A percentile compares a stretch with the other conserved stretches of the same genome.
These are phyloP conservation scores for Idris sp. DNA, from an alignment of 1,140 invertebrate genomes.

Conservation along the genomic window DNA sequence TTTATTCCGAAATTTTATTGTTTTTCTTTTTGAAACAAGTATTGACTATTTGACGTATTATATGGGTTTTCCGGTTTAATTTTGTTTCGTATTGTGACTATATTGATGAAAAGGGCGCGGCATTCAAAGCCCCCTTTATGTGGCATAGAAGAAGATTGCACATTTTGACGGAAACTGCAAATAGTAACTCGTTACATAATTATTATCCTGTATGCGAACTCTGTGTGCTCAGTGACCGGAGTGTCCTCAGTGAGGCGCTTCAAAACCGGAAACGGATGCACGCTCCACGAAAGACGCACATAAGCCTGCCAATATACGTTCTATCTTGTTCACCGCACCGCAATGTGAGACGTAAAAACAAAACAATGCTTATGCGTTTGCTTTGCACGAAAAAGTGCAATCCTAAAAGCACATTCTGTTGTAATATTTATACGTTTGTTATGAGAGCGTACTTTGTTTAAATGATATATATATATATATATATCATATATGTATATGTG, in stretches of 20 bases:
- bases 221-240: conserved; percentile 72
- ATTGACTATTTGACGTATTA: no score
- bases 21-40: no score
- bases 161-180: conserved; percentile 61
- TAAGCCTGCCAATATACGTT: conserved; percentile 54
- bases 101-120: conserved; percentile 42
- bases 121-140: conserved; percentile 24
- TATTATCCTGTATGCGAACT: conserved; percentile 50
- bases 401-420: neutral
- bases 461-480: no score
- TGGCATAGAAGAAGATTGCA: conserved; percentile 56
- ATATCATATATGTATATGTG: no score
- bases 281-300: conserved; percentile 74
- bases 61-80: no score
- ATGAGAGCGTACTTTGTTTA: no score
- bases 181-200: conserved; percentile 60
- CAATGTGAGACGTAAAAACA: conserved; percentile 41
- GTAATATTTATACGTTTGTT: no score
- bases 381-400: neutral
- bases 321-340: conserved; percentile 30
- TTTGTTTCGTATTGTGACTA: conserved; percentile 28
- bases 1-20: conserved; percentile 9
- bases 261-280: conserved; percentile 76
- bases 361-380: no score
- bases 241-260: conserved; percentile 70